Evolutionary conservation across 1,140 invertebrate genomes (phyloP).

Genomic region (Drosophila orena): DNA sequence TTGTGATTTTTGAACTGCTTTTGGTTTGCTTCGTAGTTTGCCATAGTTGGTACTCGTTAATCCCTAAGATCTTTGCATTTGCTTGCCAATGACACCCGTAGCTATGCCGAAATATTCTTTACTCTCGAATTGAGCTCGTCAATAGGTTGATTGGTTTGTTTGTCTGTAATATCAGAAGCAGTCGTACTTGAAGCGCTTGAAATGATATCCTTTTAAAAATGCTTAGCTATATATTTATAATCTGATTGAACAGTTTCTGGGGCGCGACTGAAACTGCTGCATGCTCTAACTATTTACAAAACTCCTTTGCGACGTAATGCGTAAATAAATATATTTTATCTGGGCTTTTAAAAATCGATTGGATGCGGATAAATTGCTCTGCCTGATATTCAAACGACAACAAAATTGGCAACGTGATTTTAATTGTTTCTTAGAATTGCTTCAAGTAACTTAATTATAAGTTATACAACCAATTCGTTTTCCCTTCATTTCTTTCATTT

Average conservation of each 20-base stretch:
- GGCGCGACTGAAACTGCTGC: conserved; percentile 23
- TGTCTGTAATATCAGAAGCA: conserved; percentile 63
- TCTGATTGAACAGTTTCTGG: conserved; percentile 33
- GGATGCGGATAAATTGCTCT: conserved; percentile 48
- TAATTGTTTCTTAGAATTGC: conserved; percentile 59
- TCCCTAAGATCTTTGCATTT: conserved; percentile 57
- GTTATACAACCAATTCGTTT: conserved; percentile 53
- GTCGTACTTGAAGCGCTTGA: conserved; percentile 71
- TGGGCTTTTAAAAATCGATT: conserved; percentile 40
- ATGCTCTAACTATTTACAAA: conserved; percentile 51
- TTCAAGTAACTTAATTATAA: conserved; percentile 57
- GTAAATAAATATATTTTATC: conserved; percentile 39
- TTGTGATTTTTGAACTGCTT: conserved; percentile 81
- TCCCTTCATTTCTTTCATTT: conserved; percentile 1
- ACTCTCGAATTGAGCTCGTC: conserved; percentile 64
- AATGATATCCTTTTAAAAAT: conserved; percentile 60
- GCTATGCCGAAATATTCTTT: conserved; percentile 52
- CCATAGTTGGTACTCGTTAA: conserved; percentile 48
- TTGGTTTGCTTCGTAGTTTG: conserved; percentile 81
- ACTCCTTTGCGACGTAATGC: conserved; percentile 12
- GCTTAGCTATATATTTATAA: conserved; percentile 66
- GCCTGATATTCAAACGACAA: conserved; percentile 46
- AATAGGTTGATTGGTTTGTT: conserved; percentile 34
- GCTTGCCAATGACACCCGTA: conserved; percentile 55
- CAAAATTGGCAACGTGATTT: conserved; percentile 71